Evolutionary conservation across 1,140 invertebrate genomes (phyloP).

Genomic region (Parapsyche elsis): DNA sequence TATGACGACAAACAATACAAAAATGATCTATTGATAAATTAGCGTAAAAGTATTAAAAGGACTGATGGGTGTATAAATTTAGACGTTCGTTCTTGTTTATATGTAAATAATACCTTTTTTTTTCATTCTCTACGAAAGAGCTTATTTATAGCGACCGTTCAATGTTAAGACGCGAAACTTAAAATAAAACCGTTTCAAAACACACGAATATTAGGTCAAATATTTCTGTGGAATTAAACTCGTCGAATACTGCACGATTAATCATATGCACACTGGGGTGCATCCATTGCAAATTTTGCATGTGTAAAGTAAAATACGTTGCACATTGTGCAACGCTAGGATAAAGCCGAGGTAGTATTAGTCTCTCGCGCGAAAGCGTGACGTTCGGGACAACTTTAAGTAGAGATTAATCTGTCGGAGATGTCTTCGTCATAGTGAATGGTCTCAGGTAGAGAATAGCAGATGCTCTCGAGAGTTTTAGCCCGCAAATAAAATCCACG

Average conservation of each 20-base stretch:
- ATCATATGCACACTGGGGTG: too few relatives aligned
- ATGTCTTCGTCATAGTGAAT: background rate
- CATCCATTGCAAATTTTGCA: too few relatives aligned
- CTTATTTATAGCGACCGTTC: conserved; percentile 15
- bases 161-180: conserved; percentile 8
- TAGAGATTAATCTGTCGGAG: background rate
- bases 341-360: too few relatives aligned
- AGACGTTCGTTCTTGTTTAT: background rate
- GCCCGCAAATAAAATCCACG: too few relatives aligned
- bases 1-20: too few relatives aligned
- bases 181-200: conserved; percentile 17
- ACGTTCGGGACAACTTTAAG: conserved; percentile 4
- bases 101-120: background rate
- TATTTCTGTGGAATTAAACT: background rate
- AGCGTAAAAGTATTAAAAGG: too few relatives aligned
- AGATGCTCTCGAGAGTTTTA: too few relatives aligned
- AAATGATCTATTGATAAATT: too few relatives aligned
- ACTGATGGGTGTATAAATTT: background rate
- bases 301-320: too few relatives aligned
- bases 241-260: too few relatives aligned
- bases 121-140: background rate
- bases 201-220: conserved; percentile 18
- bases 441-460: too few relatives aligned
- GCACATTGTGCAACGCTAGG: too few relatives aligned
- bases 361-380: background rate